phyloP scores from a whole-genome alignment of 1,140 invertebrate genomes.

The Bombus fervidus region DNA sequence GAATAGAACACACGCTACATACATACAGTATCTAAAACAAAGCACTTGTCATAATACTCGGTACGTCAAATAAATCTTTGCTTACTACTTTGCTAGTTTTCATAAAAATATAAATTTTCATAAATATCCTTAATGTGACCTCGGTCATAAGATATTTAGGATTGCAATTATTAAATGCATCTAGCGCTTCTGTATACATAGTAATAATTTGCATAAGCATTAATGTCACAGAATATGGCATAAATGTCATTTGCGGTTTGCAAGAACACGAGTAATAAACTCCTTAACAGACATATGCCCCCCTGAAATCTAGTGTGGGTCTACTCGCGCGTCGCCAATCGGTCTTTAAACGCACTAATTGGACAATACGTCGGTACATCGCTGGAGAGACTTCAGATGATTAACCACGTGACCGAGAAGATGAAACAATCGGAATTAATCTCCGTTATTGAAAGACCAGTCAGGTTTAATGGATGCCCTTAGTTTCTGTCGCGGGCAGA shows the following conservation, averaged over 20 bases:
- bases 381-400: neutral
- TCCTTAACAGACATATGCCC: neutral
- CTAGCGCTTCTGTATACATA: neutral
- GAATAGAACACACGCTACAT: no score
- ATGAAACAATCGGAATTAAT: slow-evolving; percentile 11
- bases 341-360: neutral
- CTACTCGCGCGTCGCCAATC: no score
- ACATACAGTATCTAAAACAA: no score
- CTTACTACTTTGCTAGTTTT: no score
- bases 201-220: neutral
- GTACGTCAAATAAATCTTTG: no score
- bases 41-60: no score
- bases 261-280: neutral
- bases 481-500: slow-evolving; percentile 17
- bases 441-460: neutral
- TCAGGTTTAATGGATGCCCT: slow-evolving; percentile 1
- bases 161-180: neutral
- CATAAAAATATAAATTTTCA: no score
- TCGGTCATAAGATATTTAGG: no score
- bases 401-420: neutral
- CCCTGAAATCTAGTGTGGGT: neutral
- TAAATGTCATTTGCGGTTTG: neutral
- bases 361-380: neutral
- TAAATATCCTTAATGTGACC: no score
- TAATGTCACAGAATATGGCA: neutral